These are phyloP conservation scores for Serripes groenlandicus DNA, from an alignment of 2,888 invertebrate species.

Conservation along the genomic window DNA sequence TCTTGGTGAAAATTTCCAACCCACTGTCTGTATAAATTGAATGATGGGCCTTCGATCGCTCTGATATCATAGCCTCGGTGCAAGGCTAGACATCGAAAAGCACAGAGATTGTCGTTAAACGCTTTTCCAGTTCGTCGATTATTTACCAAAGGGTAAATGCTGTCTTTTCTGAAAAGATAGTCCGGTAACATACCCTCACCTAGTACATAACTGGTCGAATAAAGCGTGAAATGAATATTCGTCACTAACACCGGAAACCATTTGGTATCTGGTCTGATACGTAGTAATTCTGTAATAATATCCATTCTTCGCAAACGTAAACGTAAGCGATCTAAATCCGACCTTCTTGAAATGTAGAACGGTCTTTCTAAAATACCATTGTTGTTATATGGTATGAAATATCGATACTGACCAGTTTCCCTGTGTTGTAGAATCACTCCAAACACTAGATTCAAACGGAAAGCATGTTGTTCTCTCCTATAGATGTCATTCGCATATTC, in stretches of 20 bases:
- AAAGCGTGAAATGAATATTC: conserved; percentile 45
- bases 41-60: conserved; percentile 33
- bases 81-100: conserved; percentile 52
- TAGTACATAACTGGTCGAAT: conserved; percentile 37
- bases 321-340: conserved; percentile 36
- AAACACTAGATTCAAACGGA: conserved; percentile 37
- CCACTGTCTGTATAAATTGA: conserved; percentile 29
- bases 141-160: conserved; percentile 44
- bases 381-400: conserved; percentile 43
- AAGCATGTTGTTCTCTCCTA: conserved; percentile 15
- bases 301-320: conserved; percentile 27
- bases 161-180: conserved; percentile 29
- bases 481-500: conserved; percentile 21
- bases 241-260: conserved; percentile 63
- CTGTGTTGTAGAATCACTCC: conserved; percentile 38
- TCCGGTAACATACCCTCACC: conserved; percentile 42
- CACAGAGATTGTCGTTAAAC: conserved; percentile 49
- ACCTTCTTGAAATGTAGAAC: conserved; percentile 46
- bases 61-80: conserved; percentile 37
- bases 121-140: conserved; percentile 29
- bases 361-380: conserved; percentile 50
- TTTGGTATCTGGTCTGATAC: conserved; percentile 53
- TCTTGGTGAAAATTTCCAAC: not conserved
- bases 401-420: conserved; percentile 40
- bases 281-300: conserved; percentile 38